Evolutionary conservation across 2,113 vertebrate genomes (phyloP).

Genomic region (Columba livia): DNA sequence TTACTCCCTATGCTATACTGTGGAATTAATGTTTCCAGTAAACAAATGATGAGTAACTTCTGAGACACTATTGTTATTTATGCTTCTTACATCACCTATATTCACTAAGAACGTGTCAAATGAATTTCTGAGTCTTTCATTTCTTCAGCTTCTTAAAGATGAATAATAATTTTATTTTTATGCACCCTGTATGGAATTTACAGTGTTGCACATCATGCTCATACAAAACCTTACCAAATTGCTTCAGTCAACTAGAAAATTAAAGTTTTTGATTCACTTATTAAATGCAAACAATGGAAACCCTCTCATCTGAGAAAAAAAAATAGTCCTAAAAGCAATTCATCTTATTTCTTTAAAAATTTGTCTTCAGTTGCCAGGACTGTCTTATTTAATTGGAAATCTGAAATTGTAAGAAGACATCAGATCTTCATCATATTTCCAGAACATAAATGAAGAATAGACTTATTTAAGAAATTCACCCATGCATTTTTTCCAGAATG

Average conservation of each 20-base stretch:
- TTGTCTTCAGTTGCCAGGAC: constrained; percentile 49
- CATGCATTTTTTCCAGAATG: constrained; percentile 17
- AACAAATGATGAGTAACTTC: not conserved
- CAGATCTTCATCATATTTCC: constrained; percentile 52
- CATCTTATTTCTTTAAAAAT: constrained; percentile 37
- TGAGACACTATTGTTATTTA: constrained; percentile 18
- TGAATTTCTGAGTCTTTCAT: constrained; percentile 12
- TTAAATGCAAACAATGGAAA: constrained; percentile 64
- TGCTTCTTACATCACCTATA: constrained; percentile 9
- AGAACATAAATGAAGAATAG: constrained; percentile 37
- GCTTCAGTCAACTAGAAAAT: constrained; percentile 69
- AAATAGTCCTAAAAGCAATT: constrained; percentile 34
- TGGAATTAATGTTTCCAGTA: constrained; percentile 11
- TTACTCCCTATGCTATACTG: not conserved
- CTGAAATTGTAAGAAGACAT: constrained; percentile 44
- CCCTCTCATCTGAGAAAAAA: not conserved
- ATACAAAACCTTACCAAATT: constrained; percentile 38
- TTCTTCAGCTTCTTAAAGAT: constrained; percentile 38
- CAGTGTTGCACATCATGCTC: constrained; percentile 32
- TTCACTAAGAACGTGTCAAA: constrained; percentile 15
- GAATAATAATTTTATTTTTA: constrained; percentile 62
- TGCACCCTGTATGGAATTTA: constrained; percentile 34
- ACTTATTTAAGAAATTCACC: constrained; percentile 10
- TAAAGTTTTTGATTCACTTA: constrained; percentile 61
- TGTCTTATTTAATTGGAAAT: constrained; percentile 54